phyloP scores from a whole-genome alignment of 2,113 vertebrate genomes.

The Cardinalis cardinalis region DNA sequence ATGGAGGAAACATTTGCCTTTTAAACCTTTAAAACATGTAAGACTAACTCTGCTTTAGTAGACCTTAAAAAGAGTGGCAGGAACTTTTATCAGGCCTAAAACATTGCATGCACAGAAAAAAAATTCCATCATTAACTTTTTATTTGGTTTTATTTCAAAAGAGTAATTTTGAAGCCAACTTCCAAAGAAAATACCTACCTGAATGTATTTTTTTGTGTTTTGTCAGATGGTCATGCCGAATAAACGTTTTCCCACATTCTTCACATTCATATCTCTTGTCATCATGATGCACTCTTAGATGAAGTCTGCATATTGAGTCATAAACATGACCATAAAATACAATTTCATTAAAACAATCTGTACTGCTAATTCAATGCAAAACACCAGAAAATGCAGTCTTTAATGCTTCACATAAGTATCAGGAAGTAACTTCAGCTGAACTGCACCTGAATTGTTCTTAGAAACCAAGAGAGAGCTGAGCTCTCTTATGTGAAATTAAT shows the following conservation, averaged over 20 bases:
- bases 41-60: not conserved
- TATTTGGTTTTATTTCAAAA: not conserved
- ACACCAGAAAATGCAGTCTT: not conserved
- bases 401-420: not conserved
- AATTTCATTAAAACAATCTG: not conserved
- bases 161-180: not conserved
- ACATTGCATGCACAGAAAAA: not conserved
- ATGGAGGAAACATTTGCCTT: slow-evolving; percentile 5
- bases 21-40: not conserved
- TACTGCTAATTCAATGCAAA: not conserved
- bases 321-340: not conserved
- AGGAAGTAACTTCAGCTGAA: not conserved
- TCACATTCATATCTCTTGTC: slow-evolving; percentile 97
- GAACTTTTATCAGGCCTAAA: not conserved
- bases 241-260: slow-evolving; percentile 97
- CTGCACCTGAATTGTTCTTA: not conserved
- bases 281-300: slow-evolving; percentile 93
- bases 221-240: slow-evolving; percentile 95
- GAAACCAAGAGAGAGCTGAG: not conserved
- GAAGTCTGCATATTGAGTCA: slow-evolving; percentile 77
- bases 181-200: slow-evolving; percentile 71
- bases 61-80: not conserved
- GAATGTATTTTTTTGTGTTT: slow-evolving; percentile 99
- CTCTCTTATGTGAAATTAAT: not conserved
- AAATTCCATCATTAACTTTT: not conserved